phyloP scores from a whole-genome alignment of 2,113 vertebrate genomes.

The Nerophis ophidion region DNA sequence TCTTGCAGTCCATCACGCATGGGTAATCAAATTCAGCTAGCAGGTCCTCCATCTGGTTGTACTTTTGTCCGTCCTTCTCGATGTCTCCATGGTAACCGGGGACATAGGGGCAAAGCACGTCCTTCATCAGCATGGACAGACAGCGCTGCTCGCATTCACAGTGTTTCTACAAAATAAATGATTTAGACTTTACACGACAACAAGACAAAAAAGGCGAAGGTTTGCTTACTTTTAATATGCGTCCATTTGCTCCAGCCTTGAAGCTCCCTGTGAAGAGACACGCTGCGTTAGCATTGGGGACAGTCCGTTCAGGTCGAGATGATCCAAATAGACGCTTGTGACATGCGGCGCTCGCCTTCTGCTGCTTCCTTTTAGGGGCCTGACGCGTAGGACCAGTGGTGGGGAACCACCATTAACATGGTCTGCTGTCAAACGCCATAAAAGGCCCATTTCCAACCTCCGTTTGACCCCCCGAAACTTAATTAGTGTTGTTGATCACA shows the following conservation, averaged over 20 bases:
- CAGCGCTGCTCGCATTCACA: conserved; percentile 97
- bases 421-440: not conserved
- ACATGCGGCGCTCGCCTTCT: not conserved
- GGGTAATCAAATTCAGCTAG: conserved; percentile 92
- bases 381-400: not conserved
- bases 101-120: conserved; percentile 85
- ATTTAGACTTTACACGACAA: too few relatives aligned
- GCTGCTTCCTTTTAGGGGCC: conserved; percentile 4
- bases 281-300: not conserved
- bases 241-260: conserved; percentile 90
- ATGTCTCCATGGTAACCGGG: conserved; percentile 92
- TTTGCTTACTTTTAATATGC: conserved; percentile 81
- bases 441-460: not conserved
- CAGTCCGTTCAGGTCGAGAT: not conserved
- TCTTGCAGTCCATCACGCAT: conserved; percentile 98
- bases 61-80: conserved; percentile 91
- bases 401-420: not conserved
- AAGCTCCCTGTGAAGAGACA: conserved; percentile 82
- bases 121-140: conserved; percentile 86
- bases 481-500: not conserved
- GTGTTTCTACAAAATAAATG: conserved; percentile 73
- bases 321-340: not conserved
- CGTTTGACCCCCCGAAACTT: too few relatives aligned
- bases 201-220: not conserved
- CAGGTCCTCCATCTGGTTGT: conserved; percentile 99